Base-by-base conservation (phyloP, 2,797 vertebrate species). In the Aratinga solstitialis region DNA sequence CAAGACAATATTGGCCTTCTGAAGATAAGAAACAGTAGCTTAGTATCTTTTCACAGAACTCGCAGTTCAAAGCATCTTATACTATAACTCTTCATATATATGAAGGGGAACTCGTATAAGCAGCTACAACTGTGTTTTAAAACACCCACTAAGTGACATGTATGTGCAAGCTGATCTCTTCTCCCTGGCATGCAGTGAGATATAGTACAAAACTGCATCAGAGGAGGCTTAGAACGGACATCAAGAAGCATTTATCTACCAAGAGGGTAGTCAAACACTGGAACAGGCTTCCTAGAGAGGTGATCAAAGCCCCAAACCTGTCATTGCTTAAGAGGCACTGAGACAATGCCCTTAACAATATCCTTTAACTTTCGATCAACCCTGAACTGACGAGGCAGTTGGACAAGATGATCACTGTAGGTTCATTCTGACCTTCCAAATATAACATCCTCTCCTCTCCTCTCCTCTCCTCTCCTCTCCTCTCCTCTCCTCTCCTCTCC, bases 171-270 rank as follows among this genome's bases (percentile, higher is more conserved):
- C 4, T 47, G 18, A 75, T 42, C 21, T 47, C 22, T 42, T 54
- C 17, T 89, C 30, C 0, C 0, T 34, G 2, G 16, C 30, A 20
- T 40, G 16, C n/a, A 47, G 13, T 10, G 9, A 2, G 19, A 10
- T 77, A 58, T 45, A 9, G 9, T 13, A 48, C 11, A 71, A 66
- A 84, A 4, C 24, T 74, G 17, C 7, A 36, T 3, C 6, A 30
- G 14, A 5, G 11, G 5, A 66, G 12, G 12, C 43, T 74, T 69
- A 86, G 18, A 19, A 16, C 48, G 18, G 6, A 21, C 9, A 14
- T 20, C 15, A 48, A 10, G 7, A 43, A 50, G 2, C 2, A 7
- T 77, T 93, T 78, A 5, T 13, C 36, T 58, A 7, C 6, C 0
- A 0, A 58, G 17, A 45, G 8, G 1, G 1, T n/a, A 7, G 12